phyloP scores from a whole-genome alignment of 1,140 invertebrate species.

The Drosophila pseudoananassae region DNA sequence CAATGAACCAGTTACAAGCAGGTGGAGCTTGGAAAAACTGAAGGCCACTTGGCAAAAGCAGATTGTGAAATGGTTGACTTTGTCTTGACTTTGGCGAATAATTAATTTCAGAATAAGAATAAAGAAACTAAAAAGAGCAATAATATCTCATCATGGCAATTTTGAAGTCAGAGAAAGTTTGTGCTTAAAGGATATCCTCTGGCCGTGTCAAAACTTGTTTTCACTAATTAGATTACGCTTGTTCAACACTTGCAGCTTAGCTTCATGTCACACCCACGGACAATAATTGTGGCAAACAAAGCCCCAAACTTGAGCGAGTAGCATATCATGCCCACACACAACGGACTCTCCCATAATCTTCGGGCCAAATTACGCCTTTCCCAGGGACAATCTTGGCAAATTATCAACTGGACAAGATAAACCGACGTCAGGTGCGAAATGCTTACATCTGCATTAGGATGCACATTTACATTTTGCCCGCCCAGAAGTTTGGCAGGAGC shows the following conservation, averaged over 20 bases:
- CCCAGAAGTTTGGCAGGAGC: conserved; percentile 32
- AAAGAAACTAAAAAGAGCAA: background rate
- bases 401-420: conserved; percentile 66
- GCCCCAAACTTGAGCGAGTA: conserved; percentile 1
- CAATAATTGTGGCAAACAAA: conserved; percentile 42
- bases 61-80: conserved; percentile 1
- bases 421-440: conserved; percentile 65
- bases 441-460: conserved; percentile 66
- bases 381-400: conserved; percentile 49
- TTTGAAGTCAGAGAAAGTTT: too few relatives aligned
- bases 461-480: conserved; percentile 39
- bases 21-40: background rate
- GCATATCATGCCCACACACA: conserved; percentile 10
- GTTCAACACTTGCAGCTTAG: conserved; percentile 5
- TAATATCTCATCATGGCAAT: background rate
- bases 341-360: conserved; percentile 29
- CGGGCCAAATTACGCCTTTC: conserved; percentile 23
- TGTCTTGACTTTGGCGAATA: conserved; percentile 1
- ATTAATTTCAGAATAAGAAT: background rate
- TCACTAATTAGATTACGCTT: conserved; percentile 35
- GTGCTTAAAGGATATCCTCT: background rate
- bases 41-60: conserved; percentile 8
- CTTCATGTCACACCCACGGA: conserved; percentile 11
- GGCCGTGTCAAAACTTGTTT: conserved; percentile 1
- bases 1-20: conserved; percentile 44